Conservation (phyloP, 2,888 invertebrate species). For the Lithophane ornitopus region DNA sequence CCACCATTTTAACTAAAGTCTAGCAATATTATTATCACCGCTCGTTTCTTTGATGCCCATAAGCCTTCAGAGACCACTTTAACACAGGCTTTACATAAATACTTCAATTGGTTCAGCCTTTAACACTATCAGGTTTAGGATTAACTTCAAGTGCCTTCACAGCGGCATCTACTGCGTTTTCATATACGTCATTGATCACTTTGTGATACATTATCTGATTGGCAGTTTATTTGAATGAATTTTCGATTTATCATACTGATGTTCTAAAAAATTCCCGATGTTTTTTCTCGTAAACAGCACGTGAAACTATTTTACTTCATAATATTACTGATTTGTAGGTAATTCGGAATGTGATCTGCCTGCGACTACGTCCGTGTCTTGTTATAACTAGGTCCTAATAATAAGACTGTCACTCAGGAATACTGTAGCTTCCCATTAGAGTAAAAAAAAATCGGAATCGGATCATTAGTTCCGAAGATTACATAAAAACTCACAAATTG, state of each 20-base stretch:
- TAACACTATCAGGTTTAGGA: conserved; percentile 16
- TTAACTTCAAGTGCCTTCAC: conserved; percentile 36
- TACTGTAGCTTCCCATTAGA: too few species aligned
- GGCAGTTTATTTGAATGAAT: conserved; percentile 6
- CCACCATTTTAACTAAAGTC: neutral
- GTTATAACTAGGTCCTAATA: neutral
- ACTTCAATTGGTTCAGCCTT: conserved; percentile 19
- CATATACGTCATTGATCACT: conserved; percentile 25
- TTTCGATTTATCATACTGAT: neutral
- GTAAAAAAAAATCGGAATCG: too few species aligned
- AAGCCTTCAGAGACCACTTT: conserved; percentile 5
- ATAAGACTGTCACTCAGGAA: too few species aligned
- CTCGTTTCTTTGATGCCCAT: conserved; percentile 24
- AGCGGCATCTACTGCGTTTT: conserved; percentile 1
- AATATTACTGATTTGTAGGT: neutral
- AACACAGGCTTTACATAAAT: conserved; percentile 31
- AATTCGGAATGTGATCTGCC: too few species aligned
- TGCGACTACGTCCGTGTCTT: too few species aligned
- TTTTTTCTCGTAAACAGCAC: neutral
- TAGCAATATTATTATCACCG: neutral
- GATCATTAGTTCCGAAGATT: too few species aligned
- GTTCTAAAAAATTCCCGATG: neutral
- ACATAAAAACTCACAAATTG: too few species aligned
- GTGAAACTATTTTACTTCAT: neutral
- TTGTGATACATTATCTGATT: conserved; percentile 37